Evolutionary conservation across 1,140 invertebrate genomes (phyloP).

Genomic region (Lepidurus couesii): DNA sequence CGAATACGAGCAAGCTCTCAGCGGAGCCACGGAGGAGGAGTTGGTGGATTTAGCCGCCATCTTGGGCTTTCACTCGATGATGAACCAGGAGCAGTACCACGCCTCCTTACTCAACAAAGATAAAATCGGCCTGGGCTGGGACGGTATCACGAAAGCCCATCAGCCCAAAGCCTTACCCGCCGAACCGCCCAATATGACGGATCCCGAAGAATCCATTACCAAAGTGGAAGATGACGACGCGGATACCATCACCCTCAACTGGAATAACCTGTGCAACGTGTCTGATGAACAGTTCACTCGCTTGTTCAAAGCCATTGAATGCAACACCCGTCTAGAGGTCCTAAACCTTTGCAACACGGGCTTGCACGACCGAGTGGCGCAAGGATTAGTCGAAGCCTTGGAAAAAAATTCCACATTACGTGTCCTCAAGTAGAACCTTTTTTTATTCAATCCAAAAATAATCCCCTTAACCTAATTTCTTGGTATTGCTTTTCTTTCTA

Average conservation of each 20-base stretch:
- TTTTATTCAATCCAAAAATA: constrained; percentile 7
- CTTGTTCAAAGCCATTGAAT: constrained; percentile 79
- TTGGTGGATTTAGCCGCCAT: constrained; percentile 98
- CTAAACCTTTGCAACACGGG: constrained; percentile 90
- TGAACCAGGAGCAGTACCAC: constrained; percentile 99
- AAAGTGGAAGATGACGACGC: constrained; percentile 82
- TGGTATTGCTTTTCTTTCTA: constrained; percentile 43
- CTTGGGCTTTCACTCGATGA: constrained; percentile 98
- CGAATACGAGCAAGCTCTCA: constrained; percentile 91
- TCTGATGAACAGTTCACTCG: constrained; percentile 88
- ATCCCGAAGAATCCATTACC: constrained; percentile 83
- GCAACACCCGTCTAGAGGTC: constrained; percentile 85
- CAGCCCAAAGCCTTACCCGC: constrained; percentile 82
- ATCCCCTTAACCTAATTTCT: neutral
- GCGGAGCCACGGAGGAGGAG: constrained; percentile 89
- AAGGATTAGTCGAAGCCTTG: constrained; percentile 74
- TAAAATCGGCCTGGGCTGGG: constrained; percentile 71
- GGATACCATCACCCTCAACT: constrained; percentile 80
- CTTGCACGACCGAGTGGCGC: constrained; percentile 78
- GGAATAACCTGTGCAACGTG: constrained; percentile 98
- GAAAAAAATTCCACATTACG: constrained; percentile 78
- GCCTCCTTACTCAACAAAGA: constrained; percentile 85
- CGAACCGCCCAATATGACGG: constrained; percentile 90
- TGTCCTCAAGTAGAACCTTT: constrained; percentile 66
- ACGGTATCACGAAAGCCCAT: constrained; percentile 89